Evolutionary conservation across 1,140 invertebrate species (phyloP), one percentile per base, ranked within the genome.

Genomic region (Caligus rogercresseyi): DNA sequence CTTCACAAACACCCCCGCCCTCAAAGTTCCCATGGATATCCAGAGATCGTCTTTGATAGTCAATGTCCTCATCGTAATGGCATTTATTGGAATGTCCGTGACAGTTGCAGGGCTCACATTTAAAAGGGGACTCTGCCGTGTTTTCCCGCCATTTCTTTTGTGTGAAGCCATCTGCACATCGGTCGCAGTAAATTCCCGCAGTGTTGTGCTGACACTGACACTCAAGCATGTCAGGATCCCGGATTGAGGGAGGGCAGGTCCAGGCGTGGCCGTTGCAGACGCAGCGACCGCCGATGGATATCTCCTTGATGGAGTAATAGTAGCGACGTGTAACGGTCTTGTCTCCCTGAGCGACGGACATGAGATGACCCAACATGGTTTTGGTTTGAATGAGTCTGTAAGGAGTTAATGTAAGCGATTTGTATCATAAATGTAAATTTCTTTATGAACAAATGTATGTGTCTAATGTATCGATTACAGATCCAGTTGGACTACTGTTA

Each of bases 271-370:
- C 95, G 72, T 99, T 98, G 73, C 95, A 99, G 74, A 97, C 90
- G 74, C 95, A 98, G 4, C 93, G 81, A 60, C 95, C 95, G 15
- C 93, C 94, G 68, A 98, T 93, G 70, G 87, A 91, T 66, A 99
- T 96, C 71, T 98, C 94, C 77, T 97, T 96, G 67, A 99, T 96
- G 56, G 92, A 95, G 75, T 99, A 99, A 77, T 94, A 98, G 70
- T 98, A 99, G 15, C 57, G 23, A 26, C 57, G 57, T 11, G 94
- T 98, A 13, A 98, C 91, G 0, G 92, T 94, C 1, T 89, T 87
- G 77, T 98, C 95, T 73, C 93, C 86, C 63, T 86, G 76, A 0
- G 83, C 85, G 0, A 97, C 84, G 1, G 90, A 94, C 91, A 98
- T 96, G 54, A 97, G 76, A 77, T 98, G 92, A 2, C 92, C 94